Percentiles rank a stretch among this genome's conserved stretches.
Evolutionary conservation across 2,113 vertebrate species (phyloP).

Genomic region (Aphelocoma coerulescens): DNA sequence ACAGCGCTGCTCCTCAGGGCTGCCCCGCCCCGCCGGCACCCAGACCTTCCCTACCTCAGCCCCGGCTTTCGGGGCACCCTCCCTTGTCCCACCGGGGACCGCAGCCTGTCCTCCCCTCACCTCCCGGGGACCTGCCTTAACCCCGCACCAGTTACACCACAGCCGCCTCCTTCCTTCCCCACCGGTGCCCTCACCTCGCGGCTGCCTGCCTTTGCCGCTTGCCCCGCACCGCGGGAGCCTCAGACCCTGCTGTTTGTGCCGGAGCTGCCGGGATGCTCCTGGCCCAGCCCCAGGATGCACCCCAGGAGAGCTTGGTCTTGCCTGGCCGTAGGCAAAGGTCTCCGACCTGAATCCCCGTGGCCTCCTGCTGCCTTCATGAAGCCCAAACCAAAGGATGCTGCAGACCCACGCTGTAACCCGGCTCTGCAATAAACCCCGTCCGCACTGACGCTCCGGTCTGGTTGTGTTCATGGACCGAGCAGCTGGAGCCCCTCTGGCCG

Average conservation of each 20-base stretch:
- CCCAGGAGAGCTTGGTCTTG: background rate
- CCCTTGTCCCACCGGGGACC: background rate
- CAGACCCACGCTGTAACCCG: constrained; percentile 21
- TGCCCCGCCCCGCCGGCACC: background rate
- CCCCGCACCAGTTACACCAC: background rate
- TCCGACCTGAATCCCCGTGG: background rate
- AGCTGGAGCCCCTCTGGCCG: background rate
- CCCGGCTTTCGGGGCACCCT: background rate
- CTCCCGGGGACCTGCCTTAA: background rate
- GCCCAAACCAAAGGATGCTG: constrained; percentile 29
- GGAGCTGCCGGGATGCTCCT: background rate
- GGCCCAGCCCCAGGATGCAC: background rate
- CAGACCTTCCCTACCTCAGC: constrained; percentile 14
- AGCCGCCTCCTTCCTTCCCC: background rate
- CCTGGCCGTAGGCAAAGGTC: background rate
- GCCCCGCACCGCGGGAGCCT: background rate
- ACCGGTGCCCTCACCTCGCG: fast-evolving
- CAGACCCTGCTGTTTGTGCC: background rate
- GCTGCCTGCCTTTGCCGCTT: background rate
- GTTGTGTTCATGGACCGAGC: background rate
- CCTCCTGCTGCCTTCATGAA: background rate
- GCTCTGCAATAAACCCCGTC: constrained; percentile 60
- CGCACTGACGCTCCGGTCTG: background rate
- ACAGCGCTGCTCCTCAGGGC: background rate
- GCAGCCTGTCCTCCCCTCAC: background rate